Evolutionary conservation across 2,888 invertebrate species (phyloP).

Genomic region (Neoscelio sp.): DNA sequence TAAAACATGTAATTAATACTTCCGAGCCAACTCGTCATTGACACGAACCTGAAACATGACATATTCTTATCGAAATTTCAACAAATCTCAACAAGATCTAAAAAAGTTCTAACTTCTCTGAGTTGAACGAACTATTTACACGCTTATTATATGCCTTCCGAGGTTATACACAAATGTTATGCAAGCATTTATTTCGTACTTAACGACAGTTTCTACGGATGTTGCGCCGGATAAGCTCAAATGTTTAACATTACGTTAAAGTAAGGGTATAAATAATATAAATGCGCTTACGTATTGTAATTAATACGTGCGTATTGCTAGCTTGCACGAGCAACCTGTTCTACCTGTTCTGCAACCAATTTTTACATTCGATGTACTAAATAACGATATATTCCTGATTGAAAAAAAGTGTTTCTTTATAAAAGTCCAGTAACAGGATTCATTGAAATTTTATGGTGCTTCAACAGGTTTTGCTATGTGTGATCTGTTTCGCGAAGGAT

Average conservation of each 20-base stretch:
- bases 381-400: conserved; percentile 59
- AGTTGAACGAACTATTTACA: conserved; percentile 50
- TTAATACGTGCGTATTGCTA: conserved; percentile 56
- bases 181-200: conserved; percentile 56
- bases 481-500: conserved; percentile 49
- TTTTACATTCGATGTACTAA: conserved; percentile 56
- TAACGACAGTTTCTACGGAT: conserved; percentile 64
- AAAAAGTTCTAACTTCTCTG: too few species aligned
- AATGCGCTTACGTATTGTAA: conserved; percentile 58
- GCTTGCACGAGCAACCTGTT: conserved; percentile 53
- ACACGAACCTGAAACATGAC: too few species aligned
- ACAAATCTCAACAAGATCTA: too few species aligned
- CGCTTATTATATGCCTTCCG: conserved; percentile 38
- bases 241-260: conserved; percentile 56
- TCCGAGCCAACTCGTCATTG: too few species aligned
- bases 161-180: conserved; percentile 46
- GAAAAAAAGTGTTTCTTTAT: conserved; percentile 40
- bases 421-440: conserved; percentile 62
- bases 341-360: conserved; percentile 50
- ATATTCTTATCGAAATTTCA: too few species aligned
- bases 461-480: conserved; percentile 62
- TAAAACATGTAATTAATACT: too few species aligned
- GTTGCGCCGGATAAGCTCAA: conserved; percentile 54
- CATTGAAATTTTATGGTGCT: conserved; percentile 59
- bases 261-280: conserved; percentile 63